A percentile compares a stretch with the other conserved stretches of the same genome.
phyloP scores from a whole-genome alignment of 2,888 invertebrate species.

The Criorhina ranunculi region DNA sequence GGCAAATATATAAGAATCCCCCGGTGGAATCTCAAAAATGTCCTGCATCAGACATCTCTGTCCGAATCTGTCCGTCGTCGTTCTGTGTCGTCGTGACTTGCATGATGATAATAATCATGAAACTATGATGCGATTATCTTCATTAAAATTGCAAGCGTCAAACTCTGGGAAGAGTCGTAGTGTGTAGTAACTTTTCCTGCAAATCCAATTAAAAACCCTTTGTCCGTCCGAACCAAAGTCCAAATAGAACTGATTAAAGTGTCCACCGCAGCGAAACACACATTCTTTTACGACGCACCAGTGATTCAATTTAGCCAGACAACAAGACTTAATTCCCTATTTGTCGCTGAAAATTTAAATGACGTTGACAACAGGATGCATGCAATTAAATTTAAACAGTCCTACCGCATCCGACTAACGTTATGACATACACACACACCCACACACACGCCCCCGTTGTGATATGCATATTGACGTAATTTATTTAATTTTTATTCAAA shows the following conservation, averaged over 20 bases:
- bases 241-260: slow-evolving; percentile 58
- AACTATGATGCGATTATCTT: slow-evolving; percentile 59
- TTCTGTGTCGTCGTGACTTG: neutral
- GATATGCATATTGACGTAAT: slow-evolving; percentile 1
- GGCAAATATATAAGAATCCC: neutral
- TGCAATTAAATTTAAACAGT: slow-evolving; percentile 50
- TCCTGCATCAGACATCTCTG: slow-evolving; percentile 33
- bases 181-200: slow-evolving; percentile 30
- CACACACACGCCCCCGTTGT: too few relatives aligned
- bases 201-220: slow-evolving; percentile 71
- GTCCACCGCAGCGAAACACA: slow-evolving; percentile 29
- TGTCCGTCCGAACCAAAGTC: slow-evolving; percentile 40
- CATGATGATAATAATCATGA: slow-evolving; percentile 31
- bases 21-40: slow-evolving; percentile 13
- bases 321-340: slow-evolving; percentile 48
- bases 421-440: slow-evolving; percentile 28
- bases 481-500: slow-evolving; percentile 22
- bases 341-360: slow-evolving; percentile 16
- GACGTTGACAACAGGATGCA: slow-evolving; percentile 28
- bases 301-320: slow-evolving; percentile 34
- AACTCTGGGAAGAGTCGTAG: slow-evolving; percentile 37
- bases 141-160: slow-evolving; percentile 57
- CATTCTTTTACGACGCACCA: slow-evolving; percentile 21
- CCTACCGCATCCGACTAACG: neutral
- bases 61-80: neutral